phyloP scores from a whole-genome alignment of 2,888 invertebrate species.

The Microctonus aethiopoides region DNA sequence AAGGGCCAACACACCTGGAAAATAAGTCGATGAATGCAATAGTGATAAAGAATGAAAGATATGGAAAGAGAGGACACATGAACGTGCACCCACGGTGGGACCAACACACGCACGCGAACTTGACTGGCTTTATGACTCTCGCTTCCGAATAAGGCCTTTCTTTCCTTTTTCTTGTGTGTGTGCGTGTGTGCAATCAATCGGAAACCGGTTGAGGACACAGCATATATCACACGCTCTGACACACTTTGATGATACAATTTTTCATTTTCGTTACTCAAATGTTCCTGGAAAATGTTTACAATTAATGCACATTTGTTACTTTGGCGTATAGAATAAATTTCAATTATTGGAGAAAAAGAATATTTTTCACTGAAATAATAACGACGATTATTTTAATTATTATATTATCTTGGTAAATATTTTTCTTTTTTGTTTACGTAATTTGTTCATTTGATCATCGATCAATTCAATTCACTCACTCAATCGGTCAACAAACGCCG shows the following conservation, averaged over 20 bases:
- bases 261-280: neutral
- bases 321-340: neutral
- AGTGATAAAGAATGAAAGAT: neutral
- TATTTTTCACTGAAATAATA: neutral
- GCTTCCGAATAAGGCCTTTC: slow-evolving; percentile 35
- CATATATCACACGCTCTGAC: slow-evolving; percentile 27
- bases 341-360: too few relatives aligned
- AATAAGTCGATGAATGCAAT: neutral
- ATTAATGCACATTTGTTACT: neutral
- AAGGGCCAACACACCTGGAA: neutral
- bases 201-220: slow-evolving; percentile 33
- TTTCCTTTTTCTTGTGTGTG: slow-evolving; percentile 19
- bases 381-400: neutral
- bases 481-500: neutral
- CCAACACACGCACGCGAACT: slow-evolving; percentile 17
- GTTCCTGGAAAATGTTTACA: neutral
- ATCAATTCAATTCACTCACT: slow-evolving; percentile 4
- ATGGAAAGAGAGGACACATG: neutral
- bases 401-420: neutral
- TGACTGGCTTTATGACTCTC: slow-evolving; percentile 25
- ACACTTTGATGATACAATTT: slow-evolving; percentile 15
- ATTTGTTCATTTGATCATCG: neutral
- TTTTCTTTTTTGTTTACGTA: neutral
- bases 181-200: slow-evolving; percentile 32
- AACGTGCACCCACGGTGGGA: slow-evolving; percentile 7